Base-by-base conservation (phyloP, 2,113 vertebrate genomes). In the Macaca mulatta region DNA sequence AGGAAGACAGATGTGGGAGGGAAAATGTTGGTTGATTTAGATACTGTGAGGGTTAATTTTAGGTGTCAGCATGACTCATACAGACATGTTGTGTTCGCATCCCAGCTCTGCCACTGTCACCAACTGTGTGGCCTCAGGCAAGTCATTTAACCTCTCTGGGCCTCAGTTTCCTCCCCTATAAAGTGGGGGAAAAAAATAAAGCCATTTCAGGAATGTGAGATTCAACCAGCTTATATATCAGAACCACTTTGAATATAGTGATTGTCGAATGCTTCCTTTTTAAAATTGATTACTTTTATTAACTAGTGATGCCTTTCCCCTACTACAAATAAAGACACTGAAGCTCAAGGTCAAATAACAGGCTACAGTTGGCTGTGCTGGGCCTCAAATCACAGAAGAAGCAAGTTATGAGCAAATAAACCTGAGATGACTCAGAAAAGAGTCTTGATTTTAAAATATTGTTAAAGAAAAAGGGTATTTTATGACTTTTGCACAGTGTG, bases 371-470 rank as follows among this genome's bases (percentile, higher is more conserved):
- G 18, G 82, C n/a, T 3, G 7, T 1, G 16, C 10, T 8, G 12
- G 87, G 55, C 35, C 67, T 81, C 59, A 11, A 50, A 27, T 83
- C 86, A 69, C 69, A 81, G 87, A 64, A 93, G 70, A 64, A 82
- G 48, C 79, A 43, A 93, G 84, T 94, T 92, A 96, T 11, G 59
- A 96, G 97, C 97, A 92, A 93, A 98, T 95, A 96, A 96, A 88
- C 88, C 50, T 22, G 52, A 30, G 87, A 93, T 72, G 94, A 93
- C 90, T 96, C 97, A 82, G 95, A 86, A 69, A 95, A 78, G 82
- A 93, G 75, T 89, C 94, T 95, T 22, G 80, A 88, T 94, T 89
- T 96, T 92, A 90, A 96, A 98, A 96, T 95, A 97, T 95, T 88
- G 74, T 78, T 90, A 81, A 91, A 91, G 94, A 38, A 50, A 45